Conservation (phyloP, 2,888 invertebrate species). For the Watsonalla cultraria region DNA sequence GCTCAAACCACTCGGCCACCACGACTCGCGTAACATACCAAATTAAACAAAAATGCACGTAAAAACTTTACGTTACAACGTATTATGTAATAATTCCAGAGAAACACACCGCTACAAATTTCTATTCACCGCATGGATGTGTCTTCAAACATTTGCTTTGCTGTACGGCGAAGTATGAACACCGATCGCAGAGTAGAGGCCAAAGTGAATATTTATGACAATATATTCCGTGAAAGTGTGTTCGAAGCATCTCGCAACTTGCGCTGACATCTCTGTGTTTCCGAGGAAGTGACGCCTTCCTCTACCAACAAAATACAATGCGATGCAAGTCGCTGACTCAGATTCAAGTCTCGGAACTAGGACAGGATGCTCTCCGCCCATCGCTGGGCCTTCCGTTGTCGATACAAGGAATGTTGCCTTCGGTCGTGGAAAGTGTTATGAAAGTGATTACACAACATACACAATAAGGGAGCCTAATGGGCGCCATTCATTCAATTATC, state of each 20-base stretch:
- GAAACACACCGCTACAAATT: background rate
- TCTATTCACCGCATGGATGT: background rate
- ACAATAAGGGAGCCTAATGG: background rate
- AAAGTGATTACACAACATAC: background rate
- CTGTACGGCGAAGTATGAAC: constrained; percentile 22
- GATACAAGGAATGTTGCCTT: background rate
- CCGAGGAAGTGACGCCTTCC: constrained; percentile 18
- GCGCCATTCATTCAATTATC: background rate
- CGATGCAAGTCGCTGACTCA: background rate
- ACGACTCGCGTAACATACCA: no score
- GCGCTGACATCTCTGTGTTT: constrained; percentile 5
- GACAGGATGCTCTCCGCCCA: background rate
- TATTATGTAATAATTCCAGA: background rate
- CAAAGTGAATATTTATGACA: constrained; percentile 48
- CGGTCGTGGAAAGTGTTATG: background rate
- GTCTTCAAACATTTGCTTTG: constrained; percentile 41
- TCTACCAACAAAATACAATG: background rate
- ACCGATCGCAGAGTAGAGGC: constrained; percentile 15
- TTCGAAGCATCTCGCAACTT: constrained; percentile 22
- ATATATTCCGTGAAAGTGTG: constrained; percentile 46
- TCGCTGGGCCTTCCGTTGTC: background rate
- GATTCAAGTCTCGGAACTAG: background rate
- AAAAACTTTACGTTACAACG: background rate
- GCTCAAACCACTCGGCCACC: no score
- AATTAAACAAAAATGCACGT: background rate